Evolutionary conservation across 2,797 vertebrate species (phyloP), one percentile per base, ranked within the genome.

Genomic region (Sebastes steindachneri): DNA sequence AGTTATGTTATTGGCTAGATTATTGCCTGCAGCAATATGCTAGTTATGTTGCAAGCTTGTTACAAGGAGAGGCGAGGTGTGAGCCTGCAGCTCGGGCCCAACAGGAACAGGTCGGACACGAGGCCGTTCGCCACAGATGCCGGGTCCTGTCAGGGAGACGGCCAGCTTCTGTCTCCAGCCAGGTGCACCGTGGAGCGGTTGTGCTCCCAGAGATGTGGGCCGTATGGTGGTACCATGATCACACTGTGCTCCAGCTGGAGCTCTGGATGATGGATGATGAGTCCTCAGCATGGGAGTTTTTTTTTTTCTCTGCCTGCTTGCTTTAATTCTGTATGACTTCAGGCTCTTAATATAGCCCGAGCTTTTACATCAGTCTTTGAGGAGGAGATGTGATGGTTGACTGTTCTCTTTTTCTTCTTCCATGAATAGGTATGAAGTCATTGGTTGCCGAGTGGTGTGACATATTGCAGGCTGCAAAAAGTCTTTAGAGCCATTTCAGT

Each of bases 241-340:
- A 79, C 75, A 59, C 77, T 65, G 88, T 11, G 72, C 25, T 87
- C 83, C 86, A 88, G 86, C 83, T 90, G 89, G 88, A 90, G 83
- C 75, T 79, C 73, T 80, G 79, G 76, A 83, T 88, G 86, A 90
- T 85, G 75, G 83, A 81, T 83, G 86, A 89, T 7, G 76, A 88
- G 57, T 83, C 82, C 70, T 75, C 82, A 65, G 78, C 77, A 68
- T 73, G 87, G 59, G 79, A 68, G 58, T 10, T 5, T 62, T 35
- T n/a, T 29, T 41, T 29, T 88, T 41, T 41, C 37, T 87, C 86
- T 84, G 83, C 80, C 71, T 80, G 79, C 71, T 68, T 73, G 83
- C 77, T 80, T 69, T 85, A 88, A 91, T 84, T 79, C 83, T 82
- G 57, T 69, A 71, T 71, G 86, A 91, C 84, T 89, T 83, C 70